Evolutionary conservation across 2,888 invertebrate species (phyloP).

Genomic region (Galerucella nymphaeae): DNA sequence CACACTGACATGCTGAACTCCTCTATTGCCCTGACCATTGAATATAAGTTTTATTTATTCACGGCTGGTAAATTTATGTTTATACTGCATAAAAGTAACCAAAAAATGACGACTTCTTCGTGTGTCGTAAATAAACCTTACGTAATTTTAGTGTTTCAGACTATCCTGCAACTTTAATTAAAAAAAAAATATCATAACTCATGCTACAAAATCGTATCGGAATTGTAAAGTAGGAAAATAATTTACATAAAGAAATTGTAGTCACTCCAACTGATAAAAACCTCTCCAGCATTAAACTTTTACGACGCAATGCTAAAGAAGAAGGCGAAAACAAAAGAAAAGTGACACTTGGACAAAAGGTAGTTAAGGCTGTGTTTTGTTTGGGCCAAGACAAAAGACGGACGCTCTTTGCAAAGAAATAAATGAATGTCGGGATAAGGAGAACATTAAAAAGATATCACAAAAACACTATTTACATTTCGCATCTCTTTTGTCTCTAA

Average conservation of each 20-base stretch:
- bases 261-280: constrained; percentile 54
- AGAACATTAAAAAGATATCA: constrained; percentile 66
- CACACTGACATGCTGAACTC: too few relatives aligned
- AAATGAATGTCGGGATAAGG: constrained; percentile 64
- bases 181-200: not conserved
- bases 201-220: constrained; percentile 29
- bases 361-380: constrained; percentile 66
- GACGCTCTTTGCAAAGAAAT: constrained; percentile 64
- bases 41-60: too few relatives aligned
- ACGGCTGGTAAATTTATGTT: too few relatives aligned
- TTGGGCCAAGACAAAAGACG: constrained; percentile 63
- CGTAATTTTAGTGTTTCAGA: too few relatives aligned
- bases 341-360: constrained; percentile 66
- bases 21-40: too few relatives aligned
- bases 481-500: constrained; percentile 62
- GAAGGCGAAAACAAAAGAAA: constrained; percentile 63
- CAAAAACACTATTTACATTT: constrained; percentile 67
- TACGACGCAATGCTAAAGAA: constrained; percentile 55
- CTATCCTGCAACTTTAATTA: not conserved
- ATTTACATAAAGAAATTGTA: constrained; percentile 50
- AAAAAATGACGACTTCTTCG: too few relatives aligned
- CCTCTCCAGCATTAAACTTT: constrained; percentile 60
- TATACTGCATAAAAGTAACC: too few relatives aligned
- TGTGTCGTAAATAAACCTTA: too few relatives aligned
- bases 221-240: constrained; percentile 40